phyloP scores from a whole-genome alignment of 2,113 vertebrate species.

The Nycticebus coucang region DNA sequence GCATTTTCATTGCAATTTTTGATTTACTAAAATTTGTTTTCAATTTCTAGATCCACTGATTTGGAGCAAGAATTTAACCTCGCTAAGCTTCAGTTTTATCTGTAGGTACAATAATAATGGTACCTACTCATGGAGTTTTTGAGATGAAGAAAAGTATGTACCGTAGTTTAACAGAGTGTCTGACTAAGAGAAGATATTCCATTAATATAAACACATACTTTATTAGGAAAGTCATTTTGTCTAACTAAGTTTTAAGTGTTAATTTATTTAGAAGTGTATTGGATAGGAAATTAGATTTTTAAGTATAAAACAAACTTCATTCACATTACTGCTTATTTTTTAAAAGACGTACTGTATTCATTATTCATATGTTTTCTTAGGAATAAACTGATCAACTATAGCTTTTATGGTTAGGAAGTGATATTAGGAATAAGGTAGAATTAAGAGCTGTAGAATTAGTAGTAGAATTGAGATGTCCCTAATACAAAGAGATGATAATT shows the following conservation, averaged over 20 bases:
- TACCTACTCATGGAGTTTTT: not conserved
- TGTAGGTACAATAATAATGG: not conserved
- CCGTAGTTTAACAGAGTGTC: not conserved
- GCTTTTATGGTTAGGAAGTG: not conserved
- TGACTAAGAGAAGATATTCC: not conserved
- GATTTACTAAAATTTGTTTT: not conserved
- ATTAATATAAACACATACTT: not conserved
- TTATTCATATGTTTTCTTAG: conserved; percentile 28
- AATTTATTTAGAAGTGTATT: not conserved
- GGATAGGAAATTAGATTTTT: not conserved
- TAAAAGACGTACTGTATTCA: not conserved
- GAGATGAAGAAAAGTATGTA: not conserved
- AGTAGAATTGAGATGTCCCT: too few relatives aligned
- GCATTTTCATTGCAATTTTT: not conserved
- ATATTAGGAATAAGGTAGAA: not conserved
- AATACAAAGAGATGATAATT: too few relatives aligned
- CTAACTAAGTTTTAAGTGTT: not conserved
- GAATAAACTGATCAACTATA: not conserved
- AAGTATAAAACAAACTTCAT: not conserved
- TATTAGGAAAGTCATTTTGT: not conserved
- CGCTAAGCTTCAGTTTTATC: not conserved
- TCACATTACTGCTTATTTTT: not conserved
- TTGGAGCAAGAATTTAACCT: not conserved
- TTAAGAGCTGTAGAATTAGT: not conserved
- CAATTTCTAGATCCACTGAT: not conserved